Base-by-base conservation (phyloP, 1,140 invertebrate species). In the Mercenaria mercenaria region DNA sequence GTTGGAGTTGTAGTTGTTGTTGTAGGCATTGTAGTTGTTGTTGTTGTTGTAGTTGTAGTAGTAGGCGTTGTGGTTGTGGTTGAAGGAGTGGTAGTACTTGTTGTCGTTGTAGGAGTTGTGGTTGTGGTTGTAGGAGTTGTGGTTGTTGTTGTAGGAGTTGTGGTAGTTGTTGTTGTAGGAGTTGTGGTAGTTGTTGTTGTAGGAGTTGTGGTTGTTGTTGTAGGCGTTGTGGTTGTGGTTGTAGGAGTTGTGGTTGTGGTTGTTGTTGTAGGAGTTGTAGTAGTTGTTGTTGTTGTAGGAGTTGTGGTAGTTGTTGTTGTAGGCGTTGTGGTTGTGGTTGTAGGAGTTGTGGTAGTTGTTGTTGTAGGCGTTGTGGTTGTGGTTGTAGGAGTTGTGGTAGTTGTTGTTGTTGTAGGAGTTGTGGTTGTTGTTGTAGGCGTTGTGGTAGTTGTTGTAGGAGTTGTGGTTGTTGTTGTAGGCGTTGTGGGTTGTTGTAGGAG, bases 161-260 rank as follows among this genome's bases (percentile, higher is more conserved):
- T 64, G 3, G 80, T 64, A 0, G 80, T 29, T 0, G 29, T 61
- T 64, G 80, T 26, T 29, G 80, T 29, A 29, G 80, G 39, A 20
- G 37, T 82, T 34, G 80, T 82, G 0, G 37, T 82, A 32, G 52
- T n/a, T 37, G 80, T 20, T 10, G 59, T 6, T 0, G 80, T 82
- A 15, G 80, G 64, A 11, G 80, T 82, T 82, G 80, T 82, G 4
- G 39, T 61, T 39, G 80, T 32, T 2, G 80, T 26, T 29, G 80
- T 82, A 0, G 80, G 6, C 2, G 59, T 39, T 6, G 59, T 61
- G 23, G 37, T 41, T 20, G 59, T 23, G 0, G 80, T 37, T 23
- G 37, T 37, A 2, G 52, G 26, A 37, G 80, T 61, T 39, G 52
- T 61, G 8, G 80, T n/a, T 82, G 59, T 39, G 8, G 52, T 3